Evolutionary conservation across 2,797 vertebrate genomes (phyloP).

Genomic region (Steatocranus sp.): DNA sequence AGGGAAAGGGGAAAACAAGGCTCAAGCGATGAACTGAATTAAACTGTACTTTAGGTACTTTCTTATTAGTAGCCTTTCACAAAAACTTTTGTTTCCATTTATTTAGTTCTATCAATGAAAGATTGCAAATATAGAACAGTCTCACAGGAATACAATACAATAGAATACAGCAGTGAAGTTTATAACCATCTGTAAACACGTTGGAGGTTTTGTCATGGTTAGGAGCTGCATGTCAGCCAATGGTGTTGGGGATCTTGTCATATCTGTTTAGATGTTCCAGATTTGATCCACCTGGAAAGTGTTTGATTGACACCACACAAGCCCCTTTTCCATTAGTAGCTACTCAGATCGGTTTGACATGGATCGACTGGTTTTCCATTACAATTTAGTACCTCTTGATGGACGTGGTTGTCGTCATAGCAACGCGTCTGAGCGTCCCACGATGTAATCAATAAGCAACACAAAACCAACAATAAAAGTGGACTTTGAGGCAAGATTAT

Average conservation of each 20-base stretch:
- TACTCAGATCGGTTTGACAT: background rate
- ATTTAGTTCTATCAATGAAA: background rate
- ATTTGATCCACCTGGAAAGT: background rate
- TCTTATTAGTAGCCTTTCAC: background rate
- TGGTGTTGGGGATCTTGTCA: background rate
- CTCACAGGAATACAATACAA: background rate
- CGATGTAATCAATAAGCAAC: background rate
- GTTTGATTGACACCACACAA: background rate
- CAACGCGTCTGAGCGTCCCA: fast-evolving
- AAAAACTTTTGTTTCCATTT: background rate
- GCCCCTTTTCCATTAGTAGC: background rate
- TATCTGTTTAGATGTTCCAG: background rate
- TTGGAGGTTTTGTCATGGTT: background rate
- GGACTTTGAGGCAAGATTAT: background rate
- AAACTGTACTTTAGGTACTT: background rate
- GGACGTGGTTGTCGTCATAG: background rate
- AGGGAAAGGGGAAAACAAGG: background rate
- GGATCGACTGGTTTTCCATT: background rate
- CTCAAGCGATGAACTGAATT: background rate
- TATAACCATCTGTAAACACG: background rate
- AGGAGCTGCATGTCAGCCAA: background rate
- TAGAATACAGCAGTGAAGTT: background rate
- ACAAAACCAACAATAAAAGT: background rate
- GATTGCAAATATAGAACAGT: background rate
- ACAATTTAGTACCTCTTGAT: background rate